These are phyloP conservation scores for Drosophila hydei DNA, from an alignment of 1,140 invertebrate species.

Conservation along the genomic window DNA sequence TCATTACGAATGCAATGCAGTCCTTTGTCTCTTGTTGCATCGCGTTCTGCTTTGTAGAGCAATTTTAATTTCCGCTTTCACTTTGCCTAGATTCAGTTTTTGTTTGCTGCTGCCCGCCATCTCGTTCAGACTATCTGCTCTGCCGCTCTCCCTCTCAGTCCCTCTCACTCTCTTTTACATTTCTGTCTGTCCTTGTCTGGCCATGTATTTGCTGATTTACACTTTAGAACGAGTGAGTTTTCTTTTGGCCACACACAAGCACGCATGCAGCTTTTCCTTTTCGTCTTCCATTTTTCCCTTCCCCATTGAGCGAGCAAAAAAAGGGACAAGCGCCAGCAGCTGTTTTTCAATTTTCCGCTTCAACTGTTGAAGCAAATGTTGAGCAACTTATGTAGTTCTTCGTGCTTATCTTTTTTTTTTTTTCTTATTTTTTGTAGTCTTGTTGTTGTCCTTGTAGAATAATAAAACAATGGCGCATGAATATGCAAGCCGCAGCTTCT, in stretches of 20 bases:
- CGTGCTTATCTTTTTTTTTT: neutral
- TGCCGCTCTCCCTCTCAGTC: constrained; percentile 1
- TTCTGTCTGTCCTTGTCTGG: constrained; percentile 28
- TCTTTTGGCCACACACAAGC: constrained; percentile 36
- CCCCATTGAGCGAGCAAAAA: constrained; percentile 6
- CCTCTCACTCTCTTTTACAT: neutral
- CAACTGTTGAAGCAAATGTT: constrained; percentile 62
- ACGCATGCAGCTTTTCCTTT: constrained; percentile 55
- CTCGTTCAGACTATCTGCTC: constrained; percentile 29
- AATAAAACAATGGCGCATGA: constrained; percentile 56
- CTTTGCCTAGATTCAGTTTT: constrained; percentile 78
- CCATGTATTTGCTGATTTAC: constrained; percentile 70
- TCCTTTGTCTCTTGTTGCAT: constrained; percentile 30
- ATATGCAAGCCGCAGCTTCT: constrained; percentile 56
- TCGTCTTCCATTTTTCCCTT: constrained; percentile 11
- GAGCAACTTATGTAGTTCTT: constrained; percentile 30
- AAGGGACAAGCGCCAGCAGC: constrained; percentile 54
- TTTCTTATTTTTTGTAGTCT: neutral
- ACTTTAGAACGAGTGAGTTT: constrained; percentile 46
- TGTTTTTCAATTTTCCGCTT: constrained; percentile 81
- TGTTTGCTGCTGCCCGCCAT: constrained; percentile 33
- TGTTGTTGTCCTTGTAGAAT: constrained; percentile 46
- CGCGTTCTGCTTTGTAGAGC: constrained; percentile 66
- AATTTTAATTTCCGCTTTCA: constrained; percentile 82
- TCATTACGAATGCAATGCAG: constrained; percentile 61